These are phyloP conservation scores for Leucoraja ocellata DNA, from an alignment of 2,797 vertebrate species.

Conservation along the genomic window DNA sequence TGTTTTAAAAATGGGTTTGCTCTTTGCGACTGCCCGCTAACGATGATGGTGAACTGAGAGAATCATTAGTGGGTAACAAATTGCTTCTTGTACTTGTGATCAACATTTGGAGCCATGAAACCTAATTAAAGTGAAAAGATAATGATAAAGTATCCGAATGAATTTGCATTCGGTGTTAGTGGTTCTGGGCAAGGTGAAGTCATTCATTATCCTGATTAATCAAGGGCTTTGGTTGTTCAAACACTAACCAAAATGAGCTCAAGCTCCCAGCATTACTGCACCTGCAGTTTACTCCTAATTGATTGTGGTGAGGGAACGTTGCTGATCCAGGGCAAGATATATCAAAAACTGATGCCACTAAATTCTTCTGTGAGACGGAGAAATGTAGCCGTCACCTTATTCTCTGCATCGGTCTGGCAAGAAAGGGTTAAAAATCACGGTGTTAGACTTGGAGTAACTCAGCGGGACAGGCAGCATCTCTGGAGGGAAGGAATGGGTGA, in stretches of 20 bases:
- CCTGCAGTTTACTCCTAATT: not conserved
- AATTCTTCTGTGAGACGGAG: too few species aligned
- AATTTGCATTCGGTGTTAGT: constrained; percentile 41
- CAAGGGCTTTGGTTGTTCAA: not conserved
- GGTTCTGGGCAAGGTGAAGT: constrained; percentile 1
- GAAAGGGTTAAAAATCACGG: too few species aligned
- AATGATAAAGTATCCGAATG: constrained; percentile 42
- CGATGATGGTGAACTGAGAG: constrained; percentile 34
- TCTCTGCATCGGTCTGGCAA: too few species aligned
- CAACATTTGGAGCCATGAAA: constrained; percentile 26
- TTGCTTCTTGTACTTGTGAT: constrained; percentile 32
- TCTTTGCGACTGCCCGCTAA: constrained; percentile 40
- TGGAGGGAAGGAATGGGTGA: too few species aligned
- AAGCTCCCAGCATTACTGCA: not conserved
- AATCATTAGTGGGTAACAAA: constrained; percentile 48
- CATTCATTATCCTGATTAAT: constrained; percentile 46
- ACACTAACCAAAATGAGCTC: not conserved
- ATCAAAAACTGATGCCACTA: not conserved
- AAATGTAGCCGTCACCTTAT: too few species aligned
- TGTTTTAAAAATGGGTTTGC: constrained; percentile 37
- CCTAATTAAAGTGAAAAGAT: constrained; percentile 47
- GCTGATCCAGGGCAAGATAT: not conserved
- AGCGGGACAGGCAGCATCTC: too few species aligned
- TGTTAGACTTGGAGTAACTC: too few species aligned
- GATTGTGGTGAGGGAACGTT: not conserved